phyloP scores from a whole-genome alignment of 2,797 vertebrate species.

The Amblyraja radiata region DNA sequence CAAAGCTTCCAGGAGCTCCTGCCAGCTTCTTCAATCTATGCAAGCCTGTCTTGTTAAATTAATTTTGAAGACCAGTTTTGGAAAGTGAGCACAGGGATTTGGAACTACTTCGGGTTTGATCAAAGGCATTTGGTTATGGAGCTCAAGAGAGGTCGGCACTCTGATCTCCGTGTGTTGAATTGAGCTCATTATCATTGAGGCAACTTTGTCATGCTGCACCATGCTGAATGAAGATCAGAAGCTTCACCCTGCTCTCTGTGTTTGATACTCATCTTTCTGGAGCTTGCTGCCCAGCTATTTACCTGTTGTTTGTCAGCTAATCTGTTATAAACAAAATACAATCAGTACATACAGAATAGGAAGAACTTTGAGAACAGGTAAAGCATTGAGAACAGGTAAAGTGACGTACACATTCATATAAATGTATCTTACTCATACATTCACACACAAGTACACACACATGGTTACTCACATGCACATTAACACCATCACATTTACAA shows the following conservation, averaged over 20 bases:
- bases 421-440: neutral
- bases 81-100: neutral
- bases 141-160: neutral
- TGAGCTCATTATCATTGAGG: neutral
- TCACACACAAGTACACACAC: neutral
- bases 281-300: neutral
- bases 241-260: neutral
- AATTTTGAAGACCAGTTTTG: neutral
- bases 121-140: neutral
- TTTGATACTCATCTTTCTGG: neutral
- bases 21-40: neutral
- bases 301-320: too few relatives aligned
- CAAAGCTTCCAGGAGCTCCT: neutral
- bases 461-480: too few relatives aligned
- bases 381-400: neutral
- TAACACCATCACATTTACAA: neutral
- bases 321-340: neutral
- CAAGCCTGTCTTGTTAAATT: neutral
- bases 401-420: too few relatives aligned
- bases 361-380: neutral
- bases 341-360: neutral
- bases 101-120: neutral
- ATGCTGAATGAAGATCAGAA: neutral
- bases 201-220: neutral
- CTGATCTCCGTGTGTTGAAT: neutral